A percentile compares a stretch with the other conserved stretches of the same genome.
These are phyloP conservation scores for Phasianus colchicus DNA, from an alignment of 2,113 vertebrate species.

Conservation along the genomic window DNA sequence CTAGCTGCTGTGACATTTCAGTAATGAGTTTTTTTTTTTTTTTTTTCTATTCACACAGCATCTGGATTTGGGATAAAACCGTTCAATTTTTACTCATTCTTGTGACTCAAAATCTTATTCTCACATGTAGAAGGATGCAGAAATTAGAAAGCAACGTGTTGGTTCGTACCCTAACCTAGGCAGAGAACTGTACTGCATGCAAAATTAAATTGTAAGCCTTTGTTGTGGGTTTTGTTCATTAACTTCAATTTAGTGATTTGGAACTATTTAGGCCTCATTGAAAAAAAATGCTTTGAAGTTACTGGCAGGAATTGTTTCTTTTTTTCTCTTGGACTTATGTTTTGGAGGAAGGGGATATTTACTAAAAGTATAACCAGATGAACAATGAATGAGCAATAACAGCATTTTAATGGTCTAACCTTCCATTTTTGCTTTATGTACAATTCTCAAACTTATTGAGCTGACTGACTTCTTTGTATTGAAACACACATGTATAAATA, in stretches of 20 bases:
- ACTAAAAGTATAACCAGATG: not conserved
- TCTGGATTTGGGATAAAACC: slow-evolving; percentile 35
- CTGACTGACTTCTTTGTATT: not conserved
- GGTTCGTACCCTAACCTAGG: not conserved
- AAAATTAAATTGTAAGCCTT: not conserved
- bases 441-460: not conserved
- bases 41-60: slow-evolving; percentile 16
- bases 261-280: not conserved
- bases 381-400: not conserved
- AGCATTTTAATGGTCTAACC: not conserved
- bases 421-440: not conserved
- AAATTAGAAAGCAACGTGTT: not conserved
- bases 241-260: not conserved
- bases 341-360: not conserved
- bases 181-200: not conserved
- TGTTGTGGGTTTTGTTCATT: not conserved
- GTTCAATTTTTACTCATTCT: not conserved
- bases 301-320: not conserved
- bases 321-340: not conserved
- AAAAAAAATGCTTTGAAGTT: not conserved
- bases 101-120: not conserved
- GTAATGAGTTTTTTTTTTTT: slow-evolving; percentile 29
- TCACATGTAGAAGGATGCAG: not conserved
- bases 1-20: not conserved
- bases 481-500: not conserved